Percentiles rank a stretch among this genome's conserved stretches.
Evolutionary conservation across 2,888 invertebrate species (phyloP).

Genomic region (Beris morrisii): DNA sequence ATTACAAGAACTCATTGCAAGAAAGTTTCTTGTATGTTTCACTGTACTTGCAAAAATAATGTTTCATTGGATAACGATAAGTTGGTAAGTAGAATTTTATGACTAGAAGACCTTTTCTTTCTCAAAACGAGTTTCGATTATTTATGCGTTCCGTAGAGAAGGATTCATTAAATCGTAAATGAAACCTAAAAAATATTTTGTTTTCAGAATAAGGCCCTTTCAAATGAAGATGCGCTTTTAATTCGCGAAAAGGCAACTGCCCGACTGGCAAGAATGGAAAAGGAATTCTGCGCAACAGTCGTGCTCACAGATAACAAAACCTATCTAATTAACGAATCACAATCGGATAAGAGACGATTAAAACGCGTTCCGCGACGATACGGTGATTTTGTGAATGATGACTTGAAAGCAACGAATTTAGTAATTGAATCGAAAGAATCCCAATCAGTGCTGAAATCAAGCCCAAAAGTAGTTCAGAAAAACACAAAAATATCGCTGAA

Average conservation of each 20-base stretch:
- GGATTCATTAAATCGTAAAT: too few species aligned
- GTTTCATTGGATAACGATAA: background rate
- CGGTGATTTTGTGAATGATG: constrained; percentile 53
- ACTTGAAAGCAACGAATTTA: constrained; percentile 1
- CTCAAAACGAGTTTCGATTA: too few species aligned
- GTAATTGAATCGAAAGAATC: too few species aligned
- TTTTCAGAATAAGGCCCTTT: constrained; percentile 48
- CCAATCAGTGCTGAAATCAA: background rate
- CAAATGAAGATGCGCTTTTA: constrained; percentile 53
- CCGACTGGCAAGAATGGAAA: constrained; percentile 68
- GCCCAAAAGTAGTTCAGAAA: too few species aligned
- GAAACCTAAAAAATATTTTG: too few species aligned
- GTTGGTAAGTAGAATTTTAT: background rate
- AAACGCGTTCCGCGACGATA: constrained; percentile 64
- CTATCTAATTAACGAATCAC: constrained; percentile 62
- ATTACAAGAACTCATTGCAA: constrained; percentile 65
- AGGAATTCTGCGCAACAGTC: constrained; percentile 73
- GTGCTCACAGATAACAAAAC: constrained; percentile 67
- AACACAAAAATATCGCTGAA: constrained; percentile 20
- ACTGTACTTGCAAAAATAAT: constrained; percentile 55
- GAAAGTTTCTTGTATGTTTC: constrained; percentile 56
- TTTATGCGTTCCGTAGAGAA: too few species aligned
- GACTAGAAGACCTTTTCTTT: too few species aligned
- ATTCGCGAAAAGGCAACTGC: constrained; percentile 54
- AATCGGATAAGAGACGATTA: constrained; percentile 60